phyloP scores from a whole-genome alignment of 2,888 invertebrate species.

The Archips xylosteana region DNA sequence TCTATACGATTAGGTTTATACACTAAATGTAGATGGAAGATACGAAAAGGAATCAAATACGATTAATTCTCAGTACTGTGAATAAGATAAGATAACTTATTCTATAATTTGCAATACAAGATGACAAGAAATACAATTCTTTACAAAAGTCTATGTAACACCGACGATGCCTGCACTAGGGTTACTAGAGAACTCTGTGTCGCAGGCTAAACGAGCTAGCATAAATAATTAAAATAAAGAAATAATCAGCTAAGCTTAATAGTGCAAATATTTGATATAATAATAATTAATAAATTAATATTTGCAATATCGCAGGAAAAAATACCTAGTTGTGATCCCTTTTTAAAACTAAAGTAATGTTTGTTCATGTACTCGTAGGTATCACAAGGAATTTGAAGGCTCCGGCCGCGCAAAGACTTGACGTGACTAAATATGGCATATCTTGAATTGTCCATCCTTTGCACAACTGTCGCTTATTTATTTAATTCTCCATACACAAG shows the following conservation, averaged over 20 bases:
- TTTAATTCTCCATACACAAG: slow-evolving; percentile 6
- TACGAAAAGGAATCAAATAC: not conserved
- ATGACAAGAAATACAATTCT: no score
- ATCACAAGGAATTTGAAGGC: not conserved
- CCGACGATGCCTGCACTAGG: no score
- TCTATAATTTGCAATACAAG: no score
- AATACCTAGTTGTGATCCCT: not conserved
- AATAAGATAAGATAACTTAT: no score
- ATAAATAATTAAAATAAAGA: no score
- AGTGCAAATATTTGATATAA: no score
- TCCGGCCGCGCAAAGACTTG: not conserved
- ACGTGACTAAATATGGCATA: slow-evolving; percentile 27
- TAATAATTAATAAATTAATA: no score
- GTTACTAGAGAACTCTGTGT: no score
- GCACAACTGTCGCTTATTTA: slow-evolving; percentile 6
- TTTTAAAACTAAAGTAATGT: not conserved
- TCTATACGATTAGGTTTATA: not conserved
- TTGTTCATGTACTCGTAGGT: not conserved
- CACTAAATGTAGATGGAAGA: not conserved
- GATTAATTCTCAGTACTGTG: no score
- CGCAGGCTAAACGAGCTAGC: no score
- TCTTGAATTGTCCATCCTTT: not conserved
- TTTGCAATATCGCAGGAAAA: not conserved
- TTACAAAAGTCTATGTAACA: no score
- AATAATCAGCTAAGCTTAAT: no score